Evolutionary conservation across 2,888 invertebrate genomes (phyloP).

Genomic region (Melipona bicolor): DNA sequence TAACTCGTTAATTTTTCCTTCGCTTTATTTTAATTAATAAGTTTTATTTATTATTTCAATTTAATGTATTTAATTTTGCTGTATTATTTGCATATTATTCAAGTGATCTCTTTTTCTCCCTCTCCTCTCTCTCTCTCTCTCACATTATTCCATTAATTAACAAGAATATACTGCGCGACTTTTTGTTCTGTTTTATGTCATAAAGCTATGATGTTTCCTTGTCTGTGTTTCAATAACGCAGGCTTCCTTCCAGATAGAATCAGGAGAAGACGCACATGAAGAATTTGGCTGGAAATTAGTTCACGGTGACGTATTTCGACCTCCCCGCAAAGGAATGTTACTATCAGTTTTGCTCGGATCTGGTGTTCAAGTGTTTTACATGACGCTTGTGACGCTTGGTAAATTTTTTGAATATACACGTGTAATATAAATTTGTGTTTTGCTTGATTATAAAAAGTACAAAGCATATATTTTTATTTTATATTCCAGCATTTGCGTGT

Average conservation of each 20-base stretch:
- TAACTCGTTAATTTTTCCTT: constrained; percentile 5
- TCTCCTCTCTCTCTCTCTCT: too few species aligned
- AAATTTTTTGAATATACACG: constrained; percentile 61
- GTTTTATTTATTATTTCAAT: neutral
- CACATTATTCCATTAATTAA: constrained; percentile 11
- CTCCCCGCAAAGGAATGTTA: constrained; percentile 98
- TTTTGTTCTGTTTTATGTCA: constrained; percentile 49
- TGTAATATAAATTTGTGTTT: neutral
- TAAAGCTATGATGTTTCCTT: constrained; percentile 67
- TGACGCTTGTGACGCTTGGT: constrained; percentile 96
- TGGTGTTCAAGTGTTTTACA: constrained; percentile 97
- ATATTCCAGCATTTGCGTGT: constrained; percentile 94
- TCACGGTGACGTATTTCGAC: constrained; percentile 98
- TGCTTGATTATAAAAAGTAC: neutral
- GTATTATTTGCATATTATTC: neutral
- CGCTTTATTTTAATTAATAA: neutral
- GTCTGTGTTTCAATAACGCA: constrained; percentile 82
- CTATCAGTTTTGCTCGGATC: constrained; percentile 98
- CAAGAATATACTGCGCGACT: constrained; percentile 26
- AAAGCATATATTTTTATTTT: constrained; percentile 1
- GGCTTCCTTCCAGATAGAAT: constrained; percentile 87
- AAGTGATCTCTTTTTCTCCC: neutral
- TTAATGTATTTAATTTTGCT: neutral
- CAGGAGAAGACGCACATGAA: constrained; percentile 96
- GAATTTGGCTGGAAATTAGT: constrained; percentile 99